These are phyloP conservation scores for Hydra vulgaris DNA, from an alignment of 30 jellyfish, hydroid and myxozoan genomes.

Conservation along the genomic window DNA sequence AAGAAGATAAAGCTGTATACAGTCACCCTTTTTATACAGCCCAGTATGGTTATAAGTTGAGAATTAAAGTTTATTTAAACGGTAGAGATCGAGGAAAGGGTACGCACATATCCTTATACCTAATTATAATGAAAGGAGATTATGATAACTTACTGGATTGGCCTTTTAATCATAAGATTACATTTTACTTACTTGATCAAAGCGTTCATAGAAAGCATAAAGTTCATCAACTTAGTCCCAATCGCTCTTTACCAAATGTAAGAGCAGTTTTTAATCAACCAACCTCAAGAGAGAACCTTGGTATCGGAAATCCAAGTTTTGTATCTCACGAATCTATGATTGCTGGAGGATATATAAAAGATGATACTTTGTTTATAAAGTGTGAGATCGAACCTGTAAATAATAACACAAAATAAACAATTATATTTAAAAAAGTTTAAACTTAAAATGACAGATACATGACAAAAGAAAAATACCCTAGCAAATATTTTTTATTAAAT, in stretches of 20 bases:
- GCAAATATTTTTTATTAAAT: too few species aligned
- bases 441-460: too few species aligned
- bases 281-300: conserved; percentile 63
- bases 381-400: conserved; percentile 78
- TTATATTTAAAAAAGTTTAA: too few species aligned
- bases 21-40: conserved; percentile 91
- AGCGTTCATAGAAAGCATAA: conserved; percentile 82
- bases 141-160: conserved; percentile 78
- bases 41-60: conserved; percentile 82
- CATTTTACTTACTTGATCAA: conserved; percentile 74
- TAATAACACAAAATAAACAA: too few species aligned
- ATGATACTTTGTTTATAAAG: conserved; percentile 60
- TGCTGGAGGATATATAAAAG: conserved; percentile 66
- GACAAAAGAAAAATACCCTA: too few species aligned
- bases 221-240: conserved; percentile 89
- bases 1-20: conserved; percentile 74
- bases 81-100: conserved; percentile 98
- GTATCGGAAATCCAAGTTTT: conserved; percentile 93
- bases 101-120: conserved; percentile 77
- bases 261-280: conserved; percentile 92
- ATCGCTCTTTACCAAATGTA: conserved; percentile 83
- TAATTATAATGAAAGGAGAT: conserved; percentile 89
- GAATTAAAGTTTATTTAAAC: conserved; percentile 66
- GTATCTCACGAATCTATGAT: conserved; percentile 85
- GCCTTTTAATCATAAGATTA: conserved; percentile 88